A percentile compares a stretch with the other conserved stretches of the same genome.
These are phyloP conservation scores for Ptilorrhoa leucosticta DNA, from an alignment of 2,113 vertebrate genomes.

Conservation along the genomic window DNA sequence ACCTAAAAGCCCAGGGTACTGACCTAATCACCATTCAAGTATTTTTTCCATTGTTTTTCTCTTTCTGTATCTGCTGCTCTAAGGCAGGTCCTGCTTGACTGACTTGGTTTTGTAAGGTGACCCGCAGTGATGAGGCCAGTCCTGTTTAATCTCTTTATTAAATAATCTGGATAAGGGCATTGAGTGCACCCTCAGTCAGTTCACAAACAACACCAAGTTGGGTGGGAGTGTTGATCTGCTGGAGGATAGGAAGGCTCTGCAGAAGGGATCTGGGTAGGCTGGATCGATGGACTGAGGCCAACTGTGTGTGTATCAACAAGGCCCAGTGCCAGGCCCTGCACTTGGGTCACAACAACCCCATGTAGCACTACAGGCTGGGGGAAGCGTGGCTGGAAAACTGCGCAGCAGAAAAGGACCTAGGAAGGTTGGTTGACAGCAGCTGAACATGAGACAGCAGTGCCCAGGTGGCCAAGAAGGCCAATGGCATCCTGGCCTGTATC, in stretches of 20 bases:
- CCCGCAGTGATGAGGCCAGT: background rate
- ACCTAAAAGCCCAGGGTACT: background rate
- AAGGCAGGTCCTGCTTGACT: background rate
- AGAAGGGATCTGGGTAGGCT: background rate
- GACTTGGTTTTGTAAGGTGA: background rate
- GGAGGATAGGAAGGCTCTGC: background rate
- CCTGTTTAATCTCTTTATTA: background rate
- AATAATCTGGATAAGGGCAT: background rate
- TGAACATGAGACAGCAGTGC: background rate
- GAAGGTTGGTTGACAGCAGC: background rate
- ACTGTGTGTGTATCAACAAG: rapidly evolving
- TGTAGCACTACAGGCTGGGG: background rate
- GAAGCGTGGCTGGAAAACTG: background rate
- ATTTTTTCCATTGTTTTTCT: background rate
- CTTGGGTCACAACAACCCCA: background rate
- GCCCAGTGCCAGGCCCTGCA: background rate
- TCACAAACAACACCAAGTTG: background rate
- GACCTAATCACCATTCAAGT: background rate
- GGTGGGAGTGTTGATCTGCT: background rate
- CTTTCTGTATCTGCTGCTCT: background rate
- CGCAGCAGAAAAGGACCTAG: background rate
- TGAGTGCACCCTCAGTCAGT: background rate
- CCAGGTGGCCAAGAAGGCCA: background rate
- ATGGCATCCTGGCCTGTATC: background rate
- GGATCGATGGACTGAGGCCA: background rate